Conservation (phyloP, 2,797 vertebrate genomes). For the Sebastes kiyomatsui region DNA sequence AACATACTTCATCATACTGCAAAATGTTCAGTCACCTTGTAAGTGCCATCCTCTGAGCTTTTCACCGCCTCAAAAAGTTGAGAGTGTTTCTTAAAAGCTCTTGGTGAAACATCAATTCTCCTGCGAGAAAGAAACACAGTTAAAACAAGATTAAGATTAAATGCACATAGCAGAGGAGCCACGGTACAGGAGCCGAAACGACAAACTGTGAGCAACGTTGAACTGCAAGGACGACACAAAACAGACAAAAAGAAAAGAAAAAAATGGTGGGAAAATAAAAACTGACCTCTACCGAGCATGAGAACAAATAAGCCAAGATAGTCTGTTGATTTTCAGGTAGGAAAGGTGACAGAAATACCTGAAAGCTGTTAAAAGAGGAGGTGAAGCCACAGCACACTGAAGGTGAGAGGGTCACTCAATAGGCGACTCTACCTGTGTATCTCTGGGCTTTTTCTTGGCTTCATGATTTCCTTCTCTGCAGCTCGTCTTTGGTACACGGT, state of each 20-base stretch:
- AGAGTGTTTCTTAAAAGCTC: conserved; percentile 99
- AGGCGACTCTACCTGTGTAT: conserved; percentile 93
- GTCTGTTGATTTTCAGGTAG: conserved; percentile 64
- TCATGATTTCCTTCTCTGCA: conserved; percentile 93
- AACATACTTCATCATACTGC: conserved; percentile 91
- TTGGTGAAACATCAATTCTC: conserved; percentile 99
- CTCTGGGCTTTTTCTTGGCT: conserved; percentile 97
- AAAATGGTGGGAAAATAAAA: conserved; percentile 50
- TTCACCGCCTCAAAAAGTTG: conserved; percentile 96
- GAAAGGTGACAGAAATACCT: conserved; percentile 72
- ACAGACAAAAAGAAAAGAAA: conserved; percentile 21
- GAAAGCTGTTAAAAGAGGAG: conserved; percentile 75
- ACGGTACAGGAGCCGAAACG: neutral
- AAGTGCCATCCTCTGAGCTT: conserved; percentile 93
- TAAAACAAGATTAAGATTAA: neutral
- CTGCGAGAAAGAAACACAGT: conserved; percentile 76
- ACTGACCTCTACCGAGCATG: conserved; percentile 64
- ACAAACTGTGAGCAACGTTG: neutral
- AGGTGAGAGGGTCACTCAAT: conserved; percentile 72
- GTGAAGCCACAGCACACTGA: conserved; percentile 80
- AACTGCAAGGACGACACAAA: conserved; percentile 20
- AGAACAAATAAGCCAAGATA: conserved; percentile 65
- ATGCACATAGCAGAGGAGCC: neutral
- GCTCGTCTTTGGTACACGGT: conserved; percentile 97
- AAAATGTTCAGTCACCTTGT: conserved; percentile 97